Evolutionary conservation across 2,113 vertebrate genomes (phyloP).

Genomic region (Vireo altiloquus): DNA sequence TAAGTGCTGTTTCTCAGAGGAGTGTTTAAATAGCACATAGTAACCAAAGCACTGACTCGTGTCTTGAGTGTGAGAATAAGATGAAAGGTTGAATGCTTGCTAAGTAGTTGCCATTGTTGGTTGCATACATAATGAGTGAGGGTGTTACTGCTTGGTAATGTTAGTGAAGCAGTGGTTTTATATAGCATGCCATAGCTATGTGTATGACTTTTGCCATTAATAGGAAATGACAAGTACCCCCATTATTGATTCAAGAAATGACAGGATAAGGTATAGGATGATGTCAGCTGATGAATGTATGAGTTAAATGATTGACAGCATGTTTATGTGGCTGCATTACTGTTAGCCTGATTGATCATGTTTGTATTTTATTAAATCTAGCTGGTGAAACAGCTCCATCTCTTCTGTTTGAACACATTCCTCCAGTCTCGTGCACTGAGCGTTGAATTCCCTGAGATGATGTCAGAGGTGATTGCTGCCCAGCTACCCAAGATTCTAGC

Average conservation of each 20-base stretch:
- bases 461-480: constrained; percentile 96
- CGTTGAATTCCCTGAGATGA: constrained; percentile 98
- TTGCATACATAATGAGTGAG: neutral
- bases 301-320: neutral
- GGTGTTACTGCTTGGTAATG: neutral
- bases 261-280: neutral
- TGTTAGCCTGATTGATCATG: neutral
- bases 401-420: constrained; percentile 96
- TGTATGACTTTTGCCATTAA: neutral
- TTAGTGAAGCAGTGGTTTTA: neutral
- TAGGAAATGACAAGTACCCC: neutral
- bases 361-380: constrained; percentile 67
- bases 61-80: neutral
- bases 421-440: constrained; percentile 93
- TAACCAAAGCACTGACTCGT: neutral
- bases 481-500: constrained; percentile 96
- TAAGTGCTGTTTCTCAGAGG: neutral
- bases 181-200: neutral
- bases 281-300: neutral
- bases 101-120: neutral
- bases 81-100: neutral
- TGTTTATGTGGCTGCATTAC: neutral
- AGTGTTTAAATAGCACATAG: neutral
- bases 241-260: neutral
- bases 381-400: constrained; percentile 96